Conservation (phyloP, 2,113 vertebrate genomes). For the Promerops cafer region DNA sequence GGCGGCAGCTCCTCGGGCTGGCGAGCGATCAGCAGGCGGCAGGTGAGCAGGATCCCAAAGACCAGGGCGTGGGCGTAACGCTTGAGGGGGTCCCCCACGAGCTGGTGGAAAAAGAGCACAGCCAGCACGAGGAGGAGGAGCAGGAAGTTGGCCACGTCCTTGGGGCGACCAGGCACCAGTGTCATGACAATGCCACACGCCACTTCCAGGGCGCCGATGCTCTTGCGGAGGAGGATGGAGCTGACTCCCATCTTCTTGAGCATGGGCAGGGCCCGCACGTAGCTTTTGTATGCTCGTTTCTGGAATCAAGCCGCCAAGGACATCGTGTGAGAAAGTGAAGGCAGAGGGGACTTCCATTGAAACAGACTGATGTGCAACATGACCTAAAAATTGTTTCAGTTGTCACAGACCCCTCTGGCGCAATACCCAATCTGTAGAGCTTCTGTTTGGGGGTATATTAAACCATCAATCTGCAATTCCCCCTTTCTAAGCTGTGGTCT, state of each 20-base stretch:
- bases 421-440: not conserved
- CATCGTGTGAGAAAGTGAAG: not conserved
- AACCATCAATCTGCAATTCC: not conserved
- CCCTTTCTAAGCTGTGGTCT: not conserved
- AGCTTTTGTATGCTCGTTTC: slow-evolving; percentile 98
- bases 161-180: slow-evolving; percentile 90
- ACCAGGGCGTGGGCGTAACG: slow-evolving; percentile 95
- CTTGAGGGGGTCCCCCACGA: slow-evolving; percentile 95
- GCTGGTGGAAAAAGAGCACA: slow-evolving; percentile 95
- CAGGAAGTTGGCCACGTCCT: slow-evolving; percentile 96
- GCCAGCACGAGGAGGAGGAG: slow-evolving; percentile 92
- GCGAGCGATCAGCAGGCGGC: slow-evolving; percentile 91
- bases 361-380: not conserved
- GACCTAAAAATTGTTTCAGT: not conserved
- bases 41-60: slow-evolving; percentile 96
- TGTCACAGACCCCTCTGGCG: not conserved
- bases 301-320: slow-evolving; percentile 60
- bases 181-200: slow-evolving; percentile 92
- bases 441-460: not conserved
- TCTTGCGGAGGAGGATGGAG: slow-evolving; percentile 94
- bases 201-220: slow-evolving; percentile 92
- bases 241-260: slow-evolving; percentile 94
- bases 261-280: slow-evolving; percentile 90
- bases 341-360: not conserved
- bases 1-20: slow-evolving; percentile 87